A percentile compares a stretch with the other conserved stretches of the same genome.
phyloP scores from a whole-genome alignment of 1,140 invertebrate genomes.

The Aphelenchoides avenae region DNA sequence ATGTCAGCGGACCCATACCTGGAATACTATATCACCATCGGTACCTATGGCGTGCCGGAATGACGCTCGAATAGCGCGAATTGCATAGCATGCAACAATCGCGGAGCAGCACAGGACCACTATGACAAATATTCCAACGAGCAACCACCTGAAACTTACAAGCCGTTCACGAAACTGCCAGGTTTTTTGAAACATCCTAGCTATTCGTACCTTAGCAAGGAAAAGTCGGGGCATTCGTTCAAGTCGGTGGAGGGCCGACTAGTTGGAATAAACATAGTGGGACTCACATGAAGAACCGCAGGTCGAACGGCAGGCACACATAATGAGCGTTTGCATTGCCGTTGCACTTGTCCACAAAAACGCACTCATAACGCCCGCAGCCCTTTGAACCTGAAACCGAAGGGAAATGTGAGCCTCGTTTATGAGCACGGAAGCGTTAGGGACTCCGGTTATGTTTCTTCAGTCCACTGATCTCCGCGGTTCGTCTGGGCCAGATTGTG shows the following conservation, averaged over 20 bases:
- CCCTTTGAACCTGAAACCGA: slow-evolving; percentile 8
- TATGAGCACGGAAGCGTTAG: not conserved
- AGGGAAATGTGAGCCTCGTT: not conserved
- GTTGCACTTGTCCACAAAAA: slow-evolving; percentile 26
- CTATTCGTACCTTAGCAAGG: no score
- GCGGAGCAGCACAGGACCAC: slow-evolving; percentile 18
- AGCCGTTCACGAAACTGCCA: no score
- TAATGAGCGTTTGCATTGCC: slow-evolving; percentile 6
- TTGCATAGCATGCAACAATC: slow-evolving; percentile 26
- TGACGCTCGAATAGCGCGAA: slow-evolving; percentile 20
- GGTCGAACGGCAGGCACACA: slow-evolving; percentile 20
- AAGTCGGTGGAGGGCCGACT: no score
- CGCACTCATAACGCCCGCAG: slow-evolving; percentile 26
- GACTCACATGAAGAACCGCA: no score
- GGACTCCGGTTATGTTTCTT: not conserved
- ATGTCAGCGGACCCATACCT: no score
- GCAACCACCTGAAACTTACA: slow-evolving; percentile 32
- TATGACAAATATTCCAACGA: slow-evolving; percentile 21
- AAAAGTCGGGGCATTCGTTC: no score
- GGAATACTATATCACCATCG: slow-evolving; percentile 26
- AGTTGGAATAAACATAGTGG: no score
- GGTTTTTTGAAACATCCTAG: no score
- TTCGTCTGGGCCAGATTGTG: not conserved
- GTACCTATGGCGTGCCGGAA: slow-evolving; percentile 19
- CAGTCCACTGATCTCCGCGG: slow-evolving; percentile 2